These are phyloP conservation scores for Lucilia sericata DNA, from an alignment of 1,140 invertebrate species.

Conservation along the genomic window DNA sequence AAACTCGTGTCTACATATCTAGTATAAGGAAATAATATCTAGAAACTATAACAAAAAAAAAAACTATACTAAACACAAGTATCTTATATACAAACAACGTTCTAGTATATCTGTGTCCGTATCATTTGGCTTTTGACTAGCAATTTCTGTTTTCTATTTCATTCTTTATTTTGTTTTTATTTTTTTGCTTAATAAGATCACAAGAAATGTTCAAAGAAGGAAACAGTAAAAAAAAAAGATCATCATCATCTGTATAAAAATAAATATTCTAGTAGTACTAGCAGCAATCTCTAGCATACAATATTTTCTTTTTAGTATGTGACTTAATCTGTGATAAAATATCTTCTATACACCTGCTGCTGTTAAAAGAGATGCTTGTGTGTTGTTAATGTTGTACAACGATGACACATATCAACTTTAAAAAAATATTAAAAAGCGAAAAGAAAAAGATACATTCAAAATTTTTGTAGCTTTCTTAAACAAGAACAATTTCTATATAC, in stretches of 20 bases:
- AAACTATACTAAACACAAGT: background rate
- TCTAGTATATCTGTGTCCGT: background rate
- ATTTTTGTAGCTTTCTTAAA: background rate
- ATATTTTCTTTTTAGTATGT: background rate
- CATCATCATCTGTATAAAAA: slow-evolving; percentile 12
- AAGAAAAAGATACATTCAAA: background rate
- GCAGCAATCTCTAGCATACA: too few relatives aligned
- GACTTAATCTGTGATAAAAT: slow-evolving; percentile 43
- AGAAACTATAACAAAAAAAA: background rate
- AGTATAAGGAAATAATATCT: background rate
- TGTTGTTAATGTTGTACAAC: slow-evolving; percentile 22
- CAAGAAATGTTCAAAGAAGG: background rate
- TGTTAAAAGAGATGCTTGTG: background rate
- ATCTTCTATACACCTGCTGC: slow-evolving; percentile 34
- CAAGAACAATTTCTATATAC: too few relatives aligned
- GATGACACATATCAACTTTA: slow-evolving; percentile 43
- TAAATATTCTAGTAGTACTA: background rate
- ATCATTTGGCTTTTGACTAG: background rate
- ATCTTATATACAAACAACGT: too few relatives aligned
- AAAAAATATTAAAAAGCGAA: background rate
- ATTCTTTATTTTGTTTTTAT: background rate
- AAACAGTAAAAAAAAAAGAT: background rate
- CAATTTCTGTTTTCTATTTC: background rate
- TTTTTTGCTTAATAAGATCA: background rate
- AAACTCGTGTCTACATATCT: too few relatives aligned